Conservation (phyloP, 1,140 invertebrate genomes). For the Hyposmocoma kahamanoa region DNA sequence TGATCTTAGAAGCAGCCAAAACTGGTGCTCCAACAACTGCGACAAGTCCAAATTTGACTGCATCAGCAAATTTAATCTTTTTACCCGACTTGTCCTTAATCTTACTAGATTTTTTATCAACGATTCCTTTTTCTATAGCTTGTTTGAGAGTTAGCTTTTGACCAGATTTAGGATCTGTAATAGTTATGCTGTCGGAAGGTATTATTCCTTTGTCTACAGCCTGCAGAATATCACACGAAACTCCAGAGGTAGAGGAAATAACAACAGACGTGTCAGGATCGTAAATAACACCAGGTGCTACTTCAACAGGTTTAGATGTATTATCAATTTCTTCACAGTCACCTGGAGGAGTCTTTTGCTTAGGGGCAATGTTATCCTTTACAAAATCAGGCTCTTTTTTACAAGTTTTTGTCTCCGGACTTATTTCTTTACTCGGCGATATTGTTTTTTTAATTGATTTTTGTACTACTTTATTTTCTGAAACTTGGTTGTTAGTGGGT, state of each 20-base stretch:
- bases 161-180: conserved; percentile 84
- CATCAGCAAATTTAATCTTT: conserved; percentile 81
- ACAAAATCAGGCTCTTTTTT: conserved; percentile 7
- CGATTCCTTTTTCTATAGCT: conserved; percentile 83
- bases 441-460: background rate
- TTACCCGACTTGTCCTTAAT: conserved; percentile 79
- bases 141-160: conserved; percentile 82
- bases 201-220: conserved; percentile 82
- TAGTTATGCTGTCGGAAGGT: conserved; percentile 77
- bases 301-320: conserved; percentile 75
- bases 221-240: conserved; percentile 77
- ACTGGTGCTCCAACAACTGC: conserved; percentile 82
- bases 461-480: background rate
- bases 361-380: conserved; percentile 1
- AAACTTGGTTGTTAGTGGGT: too few species aligned
- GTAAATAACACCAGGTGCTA: conserved; percentile 79
- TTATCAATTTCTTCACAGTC: conserved; percentile 58
- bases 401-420: background rate
- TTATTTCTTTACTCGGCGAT: background rate
- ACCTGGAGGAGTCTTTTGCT: conserved; percentile 10
- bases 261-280: conserved; percentile 81
- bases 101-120: conserved; percentile 83
- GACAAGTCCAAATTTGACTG: conserved; percentile 82
- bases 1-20: conserved; percentile 76
- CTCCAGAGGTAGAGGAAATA: conserved; percentile 77